Conservation (phyloP, 2,797 vertebrate species). For the Neosilurus hyrtlii region DNA sequence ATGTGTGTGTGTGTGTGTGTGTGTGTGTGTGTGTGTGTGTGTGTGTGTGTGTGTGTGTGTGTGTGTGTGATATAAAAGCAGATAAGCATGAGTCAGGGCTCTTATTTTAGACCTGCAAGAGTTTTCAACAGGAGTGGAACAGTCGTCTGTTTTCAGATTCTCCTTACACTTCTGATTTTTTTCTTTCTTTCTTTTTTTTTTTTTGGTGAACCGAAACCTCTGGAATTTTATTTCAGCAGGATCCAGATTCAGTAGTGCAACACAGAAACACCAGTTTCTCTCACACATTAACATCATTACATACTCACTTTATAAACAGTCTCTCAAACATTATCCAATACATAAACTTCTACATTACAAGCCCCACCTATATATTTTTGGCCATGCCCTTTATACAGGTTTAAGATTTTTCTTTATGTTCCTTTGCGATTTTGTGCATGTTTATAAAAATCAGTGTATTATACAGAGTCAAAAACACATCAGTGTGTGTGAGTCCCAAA, state of each 20-base stretch:
- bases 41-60: conserved; percentile 31
- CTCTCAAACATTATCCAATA: neutral
- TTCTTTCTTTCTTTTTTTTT: too few relatives aligned
- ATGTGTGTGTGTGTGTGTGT: conserved; percentile 13
- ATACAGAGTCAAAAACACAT: neutral
- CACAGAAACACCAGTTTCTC: neutral
- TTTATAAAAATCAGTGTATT: neutral
- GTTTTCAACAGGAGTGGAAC: neutral
- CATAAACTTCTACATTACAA: neutral
- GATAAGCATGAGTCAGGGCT: conserved; percentile 21
- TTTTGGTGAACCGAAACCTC: neutral
- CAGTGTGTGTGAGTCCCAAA: neutral
- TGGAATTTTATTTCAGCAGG: neutral
- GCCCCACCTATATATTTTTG: neutral
- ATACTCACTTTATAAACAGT: neutral
- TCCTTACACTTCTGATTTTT: neutral
- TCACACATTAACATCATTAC: neutral
- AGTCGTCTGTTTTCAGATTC: neutral
- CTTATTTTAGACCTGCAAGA: conserved; percentile 5
- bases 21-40: conserved; percentile 23
- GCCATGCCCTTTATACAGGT: neutral
- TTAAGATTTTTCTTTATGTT: neutral
- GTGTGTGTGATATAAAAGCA: conserved; percentile 14
- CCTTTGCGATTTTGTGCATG: neutral
- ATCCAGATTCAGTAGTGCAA: neutral